phyloP scores from a whole-genome alignment of 2,113 vertebrate species.

The Barnardius zonarius region DNA sequence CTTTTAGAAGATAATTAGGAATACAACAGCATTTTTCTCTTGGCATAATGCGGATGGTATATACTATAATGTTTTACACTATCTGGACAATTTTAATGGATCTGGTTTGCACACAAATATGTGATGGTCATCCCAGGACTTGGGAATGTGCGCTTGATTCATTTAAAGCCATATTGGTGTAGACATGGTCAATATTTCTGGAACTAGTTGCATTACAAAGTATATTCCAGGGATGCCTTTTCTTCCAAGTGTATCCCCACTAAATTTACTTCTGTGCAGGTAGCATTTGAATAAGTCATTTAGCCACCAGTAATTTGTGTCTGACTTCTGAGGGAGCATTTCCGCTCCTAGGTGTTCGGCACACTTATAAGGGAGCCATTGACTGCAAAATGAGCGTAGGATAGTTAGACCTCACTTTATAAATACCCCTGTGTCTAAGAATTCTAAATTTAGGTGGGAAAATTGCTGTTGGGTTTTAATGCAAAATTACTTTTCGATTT shows the following conservation, averaged over 20 bases:
- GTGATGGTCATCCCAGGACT: not conserved
- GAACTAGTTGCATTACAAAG: not conserved
- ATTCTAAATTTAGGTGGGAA: not conserved
- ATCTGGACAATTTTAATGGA: not conserved
- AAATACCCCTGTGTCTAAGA: not conserved
- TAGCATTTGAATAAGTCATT: not conserved
- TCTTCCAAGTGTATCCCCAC: not conserved
- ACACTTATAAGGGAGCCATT: not conserved
- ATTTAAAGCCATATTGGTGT: not conserved
- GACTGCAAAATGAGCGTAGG: not conserved
- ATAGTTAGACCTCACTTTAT: not conserved
- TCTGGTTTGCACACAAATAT: fast-evolving
- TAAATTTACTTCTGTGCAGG: not conserved
- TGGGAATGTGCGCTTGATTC: not conserved
- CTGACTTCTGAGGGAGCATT: not conserved
- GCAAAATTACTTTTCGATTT: not conserved
- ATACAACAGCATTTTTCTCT: not conserved
- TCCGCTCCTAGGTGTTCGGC: not conserved
- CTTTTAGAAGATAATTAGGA: not conserved
- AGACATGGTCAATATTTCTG: not conserved
- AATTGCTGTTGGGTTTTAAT: not conserved
- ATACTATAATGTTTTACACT: not conserved
- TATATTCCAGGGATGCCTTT: not conserved
- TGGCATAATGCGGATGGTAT: not conserved
- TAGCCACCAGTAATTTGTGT: not conserved